A percentile compares a stretch with the other conserved stretches of the same genome.
These are phyloP conservation scores for Calyptomena viridis DNA, from an alignment of 2,113 vertebrate genomes.

Conservation along the genomic window DNA sequence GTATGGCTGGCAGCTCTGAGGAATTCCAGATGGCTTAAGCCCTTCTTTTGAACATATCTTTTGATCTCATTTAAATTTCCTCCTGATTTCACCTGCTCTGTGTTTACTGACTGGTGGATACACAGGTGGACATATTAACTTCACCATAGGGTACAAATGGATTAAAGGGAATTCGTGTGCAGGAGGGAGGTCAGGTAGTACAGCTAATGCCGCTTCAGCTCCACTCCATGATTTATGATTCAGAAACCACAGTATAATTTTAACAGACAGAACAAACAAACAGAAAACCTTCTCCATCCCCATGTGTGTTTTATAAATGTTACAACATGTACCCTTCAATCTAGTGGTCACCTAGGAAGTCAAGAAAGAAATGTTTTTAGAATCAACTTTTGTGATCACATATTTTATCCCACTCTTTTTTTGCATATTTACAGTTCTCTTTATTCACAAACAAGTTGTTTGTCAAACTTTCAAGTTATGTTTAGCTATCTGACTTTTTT, in stretches of 20 bases:
- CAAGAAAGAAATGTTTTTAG: not conserved
- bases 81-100: constrained; percentile 75
- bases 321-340: constrained; percentile 48
- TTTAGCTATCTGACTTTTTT: not conserved
- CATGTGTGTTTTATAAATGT: constrained; percentile 15
- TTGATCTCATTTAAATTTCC: constrained; percentile 78
- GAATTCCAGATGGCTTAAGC: constrained; percentile 74
- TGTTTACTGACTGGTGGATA: constrained; percentile 65
- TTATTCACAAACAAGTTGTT: not conserved
- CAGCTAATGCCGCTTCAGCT: constrained; percentile 47
- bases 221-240: constrained; percentile 59
- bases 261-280: constrained; percentile 49
- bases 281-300: not conserved
- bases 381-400: not conserved
- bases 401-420: not conserved
- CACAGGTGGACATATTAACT: constrained; percentile 65
- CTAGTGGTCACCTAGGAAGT: constrained; percentile 31
- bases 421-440: not conserved
- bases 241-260: constrained; percentile 42
- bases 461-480: not conserved
- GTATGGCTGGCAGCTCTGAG: constrained; percentile 65
- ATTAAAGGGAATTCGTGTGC: constrained; percentile 50
- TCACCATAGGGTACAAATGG: constrained; percentile 25
- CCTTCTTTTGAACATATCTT: constrained; percentile 73
- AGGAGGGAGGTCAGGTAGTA: constrained; percentile 17